phyloP scores from a whole-genome alignment of 2,888 invertebrate genomes.

The Blastobasis adustella region DNA sequence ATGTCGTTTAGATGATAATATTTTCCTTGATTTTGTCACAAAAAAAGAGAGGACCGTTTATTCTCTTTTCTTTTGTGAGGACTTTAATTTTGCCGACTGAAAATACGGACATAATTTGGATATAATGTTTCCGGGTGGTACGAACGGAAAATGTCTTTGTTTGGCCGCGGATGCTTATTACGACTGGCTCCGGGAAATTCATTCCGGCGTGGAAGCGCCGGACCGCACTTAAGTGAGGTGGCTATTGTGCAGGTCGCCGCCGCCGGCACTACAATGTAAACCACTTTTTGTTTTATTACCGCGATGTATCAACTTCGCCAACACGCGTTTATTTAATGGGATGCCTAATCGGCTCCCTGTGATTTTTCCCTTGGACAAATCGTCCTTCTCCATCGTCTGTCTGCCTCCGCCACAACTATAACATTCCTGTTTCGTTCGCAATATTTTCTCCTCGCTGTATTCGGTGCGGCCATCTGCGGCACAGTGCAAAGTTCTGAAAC shows the following conservation, averaged over 20 bases:
- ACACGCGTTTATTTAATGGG: conserved; percentile 54
- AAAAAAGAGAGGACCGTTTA: neutral
- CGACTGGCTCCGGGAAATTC: conserved; percentile 53
- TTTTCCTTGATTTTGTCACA: too few species aligned
- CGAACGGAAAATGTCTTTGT: conserved; percentile 61
- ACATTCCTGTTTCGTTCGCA: too few species aligned
- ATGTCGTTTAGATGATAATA: too few species aligned
- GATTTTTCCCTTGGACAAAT: conserved; percentile 11
- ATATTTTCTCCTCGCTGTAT: too few species aligned
- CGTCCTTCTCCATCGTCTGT: neutral
- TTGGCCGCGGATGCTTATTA: conserved; percentile 61
- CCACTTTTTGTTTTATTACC: conserved; percentile 58
- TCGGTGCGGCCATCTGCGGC: too few species aligned
- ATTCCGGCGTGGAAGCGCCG: conserved; percentile 49
- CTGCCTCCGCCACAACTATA: neutral
- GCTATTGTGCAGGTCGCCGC: conserved; percentile 49
- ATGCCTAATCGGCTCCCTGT: conserved; percentile 28
- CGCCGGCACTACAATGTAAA: conserved; percentile 48
- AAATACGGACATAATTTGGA: conserved; percentile 43
- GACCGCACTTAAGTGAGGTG: conserved; percentile 59
- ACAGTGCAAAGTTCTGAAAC: too few species aligned
- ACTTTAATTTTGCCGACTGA: conserved; percentile 35
- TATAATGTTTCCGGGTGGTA: conserved; percentile 51
- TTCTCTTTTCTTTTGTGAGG: conserved; percentile 18
- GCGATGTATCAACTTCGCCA: conserved; percentile 54